Conservation (phyloP, 1,140 invertebrate genomes). For the Drosophila truncata region DNA sequence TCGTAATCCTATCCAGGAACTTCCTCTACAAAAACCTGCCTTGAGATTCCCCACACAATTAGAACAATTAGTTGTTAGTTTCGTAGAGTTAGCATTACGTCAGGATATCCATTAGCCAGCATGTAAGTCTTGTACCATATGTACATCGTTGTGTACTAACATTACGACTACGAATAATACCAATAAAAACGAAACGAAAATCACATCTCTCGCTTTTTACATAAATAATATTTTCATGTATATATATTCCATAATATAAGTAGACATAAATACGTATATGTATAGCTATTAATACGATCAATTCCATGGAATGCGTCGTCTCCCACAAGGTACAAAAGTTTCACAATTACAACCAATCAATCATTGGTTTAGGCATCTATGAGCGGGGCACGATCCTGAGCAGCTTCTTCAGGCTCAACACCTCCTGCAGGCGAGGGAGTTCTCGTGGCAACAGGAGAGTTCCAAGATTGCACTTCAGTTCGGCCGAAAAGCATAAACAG, state of each 20-base stretch:
- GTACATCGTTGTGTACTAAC: constrained; percentile 52
- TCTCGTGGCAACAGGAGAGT: constrained; percentile 86
- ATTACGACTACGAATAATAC: constrained; percentile 39
- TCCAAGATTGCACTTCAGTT: constrained; percentile 88
- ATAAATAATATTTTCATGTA: constrained; percentile 19
- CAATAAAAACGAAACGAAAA: constrained; percentile 49
- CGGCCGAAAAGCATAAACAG: constrained; percentile 90
- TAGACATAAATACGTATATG: constrained; percentile 50
- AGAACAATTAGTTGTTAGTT: constrained; percentile 61
- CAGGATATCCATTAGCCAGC: constrained; percentile 57
- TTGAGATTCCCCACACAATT: constrained; percentile 26
- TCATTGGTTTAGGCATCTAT: constrained; percentile 48
- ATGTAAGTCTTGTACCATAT: constrained; percentile 60
- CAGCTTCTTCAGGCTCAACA: not conserved
- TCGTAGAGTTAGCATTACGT: constrained; percentile 51
- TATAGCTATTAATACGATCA: constrained; percentile 61
- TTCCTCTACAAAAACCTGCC: constrained; percentile 1
- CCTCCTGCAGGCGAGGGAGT: not conserved
- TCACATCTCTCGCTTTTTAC: not conserved
- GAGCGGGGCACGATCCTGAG: constrained; percentile 56
- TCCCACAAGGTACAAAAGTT: constrained; percentile 70
- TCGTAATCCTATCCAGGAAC: constrained; percentile 4
- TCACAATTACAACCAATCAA: constrained; percentile 41
- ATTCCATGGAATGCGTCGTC: constrained; percentile 69
- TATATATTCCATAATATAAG: constrained; percentile 34